These are phyloP conservation scores for Melanogrammus aeglefinus DNA, from an alignment of 2,797 vertebrate genomes.

Conservation along the genomic window DNA sequence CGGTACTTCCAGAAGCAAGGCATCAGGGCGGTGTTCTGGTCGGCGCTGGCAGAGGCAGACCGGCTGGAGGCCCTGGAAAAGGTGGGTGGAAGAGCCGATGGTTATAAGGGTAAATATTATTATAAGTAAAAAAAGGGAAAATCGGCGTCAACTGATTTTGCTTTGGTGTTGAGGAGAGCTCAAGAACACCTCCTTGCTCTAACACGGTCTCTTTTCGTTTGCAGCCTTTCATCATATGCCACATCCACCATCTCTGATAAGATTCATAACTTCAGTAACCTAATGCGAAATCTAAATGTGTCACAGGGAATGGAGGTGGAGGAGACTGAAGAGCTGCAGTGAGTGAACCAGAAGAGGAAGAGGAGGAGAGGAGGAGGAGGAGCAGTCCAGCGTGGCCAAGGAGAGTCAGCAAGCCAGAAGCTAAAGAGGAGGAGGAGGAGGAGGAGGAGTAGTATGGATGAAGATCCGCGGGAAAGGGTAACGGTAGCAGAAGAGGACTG, in stretches of 20 bases:
- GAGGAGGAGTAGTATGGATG: conserved; percentile 51
- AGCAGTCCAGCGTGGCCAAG: neutral
- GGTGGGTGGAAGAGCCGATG: conserved; percentile 65
- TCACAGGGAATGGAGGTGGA: conserved; percentile 69
- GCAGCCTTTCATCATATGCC: neutral
- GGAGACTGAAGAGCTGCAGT: conserved; percentile 41
- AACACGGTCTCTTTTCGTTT: neutral
- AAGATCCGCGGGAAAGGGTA: conserved; percentile 63
- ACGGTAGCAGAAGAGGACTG: conserved; percentile 69
- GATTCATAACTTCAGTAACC: neutral
- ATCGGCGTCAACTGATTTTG: neutral
- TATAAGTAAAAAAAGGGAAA: too few species aligned
- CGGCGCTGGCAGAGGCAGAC: conserved; percentile 81
- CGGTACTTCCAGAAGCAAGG: conserved; percentile 84
- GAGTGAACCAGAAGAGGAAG: conserved; percentile 59
- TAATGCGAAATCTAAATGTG: neutral
- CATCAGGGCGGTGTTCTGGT: conserved; percentile 91
- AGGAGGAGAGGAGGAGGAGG: conserved; percentile 24
- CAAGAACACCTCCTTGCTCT: neutral
- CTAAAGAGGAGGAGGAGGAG: conserved; percentile 37
- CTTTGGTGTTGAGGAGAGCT: neutral
- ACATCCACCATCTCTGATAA: neutral
- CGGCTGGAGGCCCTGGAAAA: conserved; percentile 75
- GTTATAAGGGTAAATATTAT: neutral
- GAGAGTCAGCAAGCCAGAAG: neutral